Conservation (phyloP, 2,113 vertebrate genomes). For the Charina bottae region DNA sequence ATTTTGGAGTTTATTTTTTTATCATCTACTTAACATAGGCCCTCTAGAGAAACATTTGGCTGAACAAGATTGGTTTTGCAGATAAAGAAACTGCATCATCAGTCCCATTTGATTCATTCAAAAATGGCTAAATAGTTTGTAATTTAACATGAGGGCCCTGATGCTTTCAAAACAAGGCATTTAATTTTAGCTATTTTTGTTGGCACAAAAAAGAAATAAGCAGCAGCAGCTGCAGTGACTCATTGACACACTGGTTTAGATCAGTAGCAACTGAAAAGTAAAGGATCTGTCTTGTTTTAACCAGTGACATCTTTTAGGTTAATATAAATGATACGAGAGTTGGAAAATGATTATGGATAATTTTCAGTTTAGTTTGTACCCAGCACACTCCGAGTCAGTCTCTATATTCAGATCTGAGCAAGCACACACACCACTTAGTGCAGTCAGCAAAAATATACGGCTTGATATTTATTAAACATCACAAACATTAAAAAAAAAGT, state of each 20-base stretch:
- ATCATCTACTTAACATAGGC: slow-evolving; percentile 47
- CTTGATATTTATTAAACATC: not conserved
- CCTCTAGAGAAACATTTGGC: slow-evolving; percentile 61
- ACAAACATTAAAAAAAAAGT: not conserved
- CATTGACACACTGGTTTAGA: slow-evolving; percentile 45
- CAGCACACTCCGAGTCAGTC: not conserved
- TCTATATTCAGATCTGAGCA: not conserved
- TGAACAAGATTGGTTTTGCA: slow-evolving; percentile 57
- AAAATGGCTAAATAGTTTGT: slow-evolving; percentile 56
- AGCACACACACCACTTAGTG: not conserved
- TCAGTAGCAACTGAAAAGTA: slow-evolving; percentile 37
- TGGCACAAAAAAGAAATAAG: slow-evolving; percentile 58
- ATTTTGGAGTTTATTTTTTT: slow-evolving; percentile 48
- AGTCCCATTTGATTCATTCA: slow-evolving; percentile 65
- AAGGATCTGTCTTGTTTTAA: slow-evolving; percentile 49
- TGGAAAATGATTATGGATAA: not conserved
- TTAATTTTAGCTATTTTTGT: slow-evolving; percentile 69
- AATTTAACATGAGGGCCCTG: slow-evolving; percentile 62
- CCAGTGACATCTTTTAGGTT: slow-evolving; percentile 40
- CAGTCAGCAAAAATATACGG: not conserved
- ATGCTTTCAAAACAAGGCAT: slow-evolving; percentile 65
- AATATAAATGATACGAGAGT: not conserved
- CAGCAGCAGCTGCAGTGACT: slow-evolving; percentile 56
- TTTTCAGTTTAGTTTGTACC: not conserved
- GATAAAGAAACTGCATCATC: slow-evolving; percentile 64